Conservation (phyloP, 2,797 vertebrate genomes). For the Cephalopachus bancanus region DNA sequence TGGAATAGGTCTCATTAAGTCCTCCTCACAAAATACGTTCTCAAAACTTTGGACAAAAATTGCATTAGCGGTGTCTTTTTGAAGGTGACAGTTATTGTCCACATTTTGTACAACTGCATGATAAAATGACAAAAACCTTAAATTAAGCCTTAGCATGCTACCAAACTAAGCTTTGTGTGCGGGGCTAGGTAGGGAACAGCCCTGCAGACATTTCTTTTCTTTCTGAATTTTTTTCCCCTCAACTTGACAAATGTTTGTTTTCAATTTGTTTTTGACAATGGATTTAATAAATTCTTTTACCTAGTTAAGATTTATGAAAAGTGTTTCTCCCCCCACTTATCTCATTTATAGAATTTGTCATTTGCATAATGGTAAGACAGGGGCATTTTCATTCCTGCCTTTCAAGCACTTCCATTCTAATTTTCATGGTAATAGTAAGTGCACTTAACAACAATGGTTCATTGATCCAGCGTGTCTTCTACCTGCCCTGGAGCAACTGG, state of each 20-base stretch:
- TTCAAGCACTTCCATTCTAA: slow-evolving; percentile 81
- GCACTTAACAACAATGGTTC: slow-evolving; percentile 81
- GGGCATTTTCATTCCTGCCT: slow-evolving; percentile 54
- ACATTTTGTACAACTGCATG: slow-evolving; percentile 71
- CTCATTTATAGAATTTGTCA: slow-evolving; percentile 77
- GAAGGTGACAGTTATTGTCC: slow-evolving; percentile 84
- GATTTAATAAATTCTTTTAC: slow-evolving; percentile 84
- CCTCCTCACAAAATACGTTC: not conserved
- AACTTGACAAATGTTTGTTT: slow-evolving; percentile 86
- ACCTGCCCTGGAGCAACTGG: slow-evolving; percentile 84
- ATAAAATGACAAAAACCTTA: slow-evolving; percentile 81
- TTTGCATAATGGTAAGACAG: slow-evolving; percentile 72
- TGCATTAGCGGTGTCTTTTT: slow-evolving; percentile 63
- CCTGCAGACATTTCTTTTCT: not conserved
- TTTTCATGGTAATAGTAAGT: slow-evolving; percentile 81
- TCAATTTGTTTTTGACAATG: slow-evolving; percentile 85
- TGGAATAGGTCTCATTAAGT: slow-evolving; percentile 4
- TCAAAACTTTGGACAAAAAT: slow-evolving; percentile 76
- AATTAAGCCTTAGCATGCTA: slow-evolving; percentile 79
- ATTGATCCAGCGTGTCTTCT: slow-evolving; percentile 78
- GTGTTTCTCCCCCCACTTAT: slow-evolving; percentile 56
- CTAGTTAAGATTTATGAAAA: slow-evolving; percentile 80
- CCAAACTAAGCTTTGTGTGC: slow-evolving; percentile 27
- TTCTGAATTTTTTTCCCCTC: slow-evolving; percentile 53
- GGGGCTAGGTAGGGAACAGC: not conserved